Evolutionary conservation across 1,140 invertebrate species (phyloP), one percentile per base, ranked within the genome.

Genomic region (Popillia japonica): DNA sequence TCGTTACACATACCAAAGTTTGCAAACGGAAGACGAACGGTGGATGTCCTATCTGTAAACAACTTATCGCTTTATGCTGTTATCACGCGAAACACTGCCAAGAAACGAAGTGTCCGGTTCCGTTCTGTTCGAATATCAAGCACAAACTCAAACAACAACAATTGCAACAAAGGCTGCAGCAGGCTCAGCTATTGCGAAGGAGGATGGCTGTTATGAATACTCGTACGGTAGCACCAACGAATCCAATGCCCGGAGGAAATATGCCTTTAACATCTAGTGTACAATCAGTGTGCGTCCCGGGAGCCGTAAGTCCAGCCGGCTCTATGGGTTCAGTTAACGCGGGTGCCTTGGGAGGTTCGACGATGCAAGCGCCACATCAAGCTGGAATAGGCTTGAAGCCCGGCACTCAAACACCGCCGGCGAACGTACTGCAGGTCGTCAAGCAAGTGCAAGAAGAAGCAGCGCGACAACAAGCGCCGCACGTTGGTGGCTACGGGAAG

Each of bases 81-180:
- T 99, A 99, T 88, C 98, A 99, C 87, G 98, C 98, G 6, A 99
- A 99, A 89, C 96, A 99, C 89, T 99, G 98, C 90, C 93, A 94
- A 87, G 96, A 98, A 88, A 93, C 92, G 59, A 98, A 98, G 88
- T 99, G 98, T 90, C 93, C 95, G 77, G 98, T 99, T 85, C 98
- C 98, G 82, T 99, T 99, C 92, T 99, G 98, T 91, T 93, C 93
- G 78, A 98, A 98, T 86, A 99, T 99, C 83, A 99, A 99, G 87
- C 95, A 98, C 84, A 99, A 99, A 87, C 89, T 99, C 78, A 95
- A 96, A 84, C 97, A 99, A 87, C 98, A 99, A 87, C 97, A 99
- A 87, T 88, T 98, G 55, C 96, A 98, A 85, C 96, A 98, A 87
- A 90, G 95, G 81, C 86, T 97, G 77, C 95, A 97, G 87, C 96